These are phyloP conservation scores for Trissolcus brochymenae DNA, from an alignment of 2,888 invertebrate species.

Conservation along the genomic window DNA sequence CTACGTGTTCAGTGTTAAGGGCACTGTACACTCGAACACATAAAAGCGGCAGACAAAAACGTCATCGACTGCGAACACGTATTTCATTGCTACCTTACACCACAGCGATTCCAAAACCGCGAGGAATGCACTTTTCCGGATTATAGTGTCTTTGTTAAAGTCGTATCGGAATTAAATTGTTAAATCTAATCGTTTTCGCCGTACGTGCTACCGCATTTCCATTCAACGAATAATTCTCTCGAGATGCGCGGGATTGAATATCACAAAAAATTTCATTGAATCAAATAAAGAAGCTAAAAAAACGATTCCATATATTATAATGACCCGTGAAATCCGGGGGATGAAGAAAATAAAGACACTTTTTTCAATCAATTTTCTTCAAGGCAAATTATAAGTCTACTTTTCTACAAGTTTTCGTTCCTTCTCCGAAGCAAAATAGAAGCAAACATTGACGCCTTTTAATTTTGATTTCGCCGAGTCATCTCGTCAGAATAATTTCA, in stretches of 20 bases:
- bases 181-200: not conserved
- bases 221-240: not conserved
- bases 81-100: slow-evolving; percentile 42
- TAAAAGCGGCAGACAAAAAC: slow-evolving; percentile 44
- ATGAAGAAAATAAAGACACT: too few species aligned
- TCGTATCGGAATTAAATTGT: slow-evolving; percentile 19
- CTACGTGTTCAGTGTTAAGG: slow-evolving; percentile 51
- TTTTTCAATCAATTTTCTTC: too few species aligned
- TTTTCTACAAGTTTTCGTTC: not conserved
- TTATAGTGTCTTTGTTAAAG: slow-evolving; percentile 19
- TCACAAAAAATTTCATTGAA: too few species aligned
- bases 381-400: too few species aligned
- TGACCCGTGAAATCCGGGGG: too few species aligned
- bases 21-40: slow-evolving; percentile 43
- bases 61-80: slow-evolving; percentile 52
- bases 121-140: slow-evolving; percentile 24
- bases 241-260: too few species aligned
- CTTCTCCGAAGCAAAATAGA: slow-evolving; percentile 1
- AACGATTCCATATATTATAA: too few species aligned
- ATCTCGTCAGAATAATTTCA: slow-evolving; percentile 19
- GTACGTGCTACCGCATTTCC: not conserved
- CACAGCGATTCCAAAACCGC: slow-evolving; percentile 28
- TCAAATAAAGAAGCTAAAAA: too few species aligned
- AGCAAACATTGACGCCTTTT: slow-evolving; percentile 14
- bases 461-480: slow-evolving; percentile 18